Evolutionary conservation across 2,113 vertebrate genomes (phyloP).

Genomic region (Rynchops niger): DNA sequence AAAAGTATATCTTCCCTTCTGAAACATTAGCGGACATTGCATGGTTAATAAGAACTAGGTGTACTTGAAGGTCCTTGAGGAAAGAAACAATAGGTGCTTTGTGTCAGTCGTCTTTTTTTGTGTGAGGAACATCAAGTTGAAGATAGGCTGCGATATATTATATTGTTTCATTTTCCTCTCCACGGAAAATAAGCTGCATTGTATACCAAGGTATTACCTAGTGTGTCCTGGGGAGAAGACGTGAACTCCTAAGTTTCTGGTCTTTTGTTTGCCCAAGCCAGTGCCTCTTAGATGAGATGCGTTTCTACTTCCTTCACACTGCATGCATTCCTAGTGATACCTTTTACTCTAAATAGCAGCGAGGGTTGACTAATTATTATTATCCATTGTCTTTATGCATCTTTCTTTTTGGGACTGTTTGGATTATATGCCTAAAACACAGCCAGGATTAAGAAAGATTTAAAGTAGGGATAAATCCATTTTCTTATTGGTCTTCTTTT

Average conservation of each 20-base stretch:
- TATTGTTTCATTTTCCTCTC: not conserved
- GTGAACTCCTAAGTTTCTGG: not conserved
- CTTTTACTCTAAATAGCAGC: not conserved
- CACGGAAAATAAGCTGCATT: not conserved
- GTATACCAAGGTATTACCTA: not conserved
- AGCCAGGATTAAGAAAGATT: not conserved
- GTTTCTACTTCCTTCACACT: not conserved
- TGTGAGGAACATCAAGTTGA: not conserved
- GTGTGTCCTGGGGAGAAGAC: not conserved
- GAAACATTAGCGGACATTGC: not conserved
- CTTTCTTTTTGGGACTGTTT: not conserved
- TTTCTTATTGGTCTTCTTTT: not conserved
- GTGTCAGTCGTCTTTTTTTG: fast-evolving
- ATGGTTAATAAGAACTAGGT: not conserved
- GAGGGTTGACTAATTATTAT: not conserved
- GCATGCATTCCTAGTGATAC: not conserved
- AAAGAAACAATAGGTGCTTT: not conserved
- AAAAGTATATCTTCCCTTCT: not conserved
- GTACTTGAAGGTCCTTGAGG: not conserved
- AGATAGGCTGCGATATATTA: not conserved
- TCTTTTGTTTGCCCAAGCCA: not conserved
- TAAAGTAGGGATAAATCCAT: not conserved
- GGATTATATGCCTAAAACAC: not conserved
- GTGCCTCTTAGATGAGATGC: not conserved
- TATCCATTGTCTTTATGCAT: not conserved